Evolutionary conservation across 2,113 vertebrate genomes (phyloP).

Genomic region (Herpailurus yagouaroundi): DNA sequence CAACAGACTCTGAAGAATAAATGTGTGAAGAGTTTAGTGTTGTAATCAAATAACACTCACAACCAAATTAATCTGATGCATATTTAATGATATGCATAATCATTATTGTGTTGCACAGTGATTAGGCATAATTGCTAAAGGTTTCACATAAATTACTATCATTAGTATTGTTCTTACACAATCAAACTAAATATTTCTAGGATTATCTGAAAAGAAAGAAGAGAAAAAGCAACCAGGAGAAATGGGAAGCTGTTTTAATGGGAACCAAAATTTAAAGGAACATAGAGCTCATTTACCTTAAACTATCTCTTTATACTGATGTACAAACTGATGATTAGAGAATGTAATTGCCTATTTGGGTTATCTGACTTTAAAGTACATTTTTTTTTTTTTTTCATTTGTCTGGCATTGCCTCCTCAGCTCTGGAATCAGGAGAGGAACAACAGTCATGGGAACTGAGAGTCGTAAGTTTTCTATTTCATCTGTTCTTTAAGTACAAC

Average conservation of each 20-base stretch:
- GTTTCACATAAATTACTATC: conserved; percentile 50
- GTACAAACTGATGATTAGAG: not conserved
- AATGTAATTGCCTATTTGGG: not conserved
- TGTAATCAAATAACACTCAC: conserved; percentile 43
- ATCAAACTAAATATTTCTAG: conserved; percentile 30
- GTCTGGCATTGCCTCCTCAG: not conserved
- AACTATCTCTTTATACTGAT: not conserved
- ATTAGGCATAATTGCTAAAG: conserved; percentile 68
- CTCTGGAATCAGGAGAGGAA: not conserved
- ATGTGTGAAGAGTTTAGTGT: not conserved
- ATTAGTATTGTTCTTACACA: conserved; percentile 60
- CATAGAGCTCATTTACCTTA: not conserved
- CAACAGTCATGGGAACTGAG: not conserved
- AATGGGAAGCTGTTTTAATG: not conserved
- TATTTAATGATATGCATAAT: conserved; percentile 58
- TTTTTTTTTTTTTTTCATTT: not conserved
- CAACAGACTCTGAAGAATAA: conserved; percentile 10
- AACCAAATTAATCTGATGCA: conserved; percentile 59
- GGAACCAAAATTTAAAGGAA: not conserved
- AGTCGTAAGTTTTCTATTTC: not conserved
- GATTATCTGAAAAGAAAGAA: not conserved
- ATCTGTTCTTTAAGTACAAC: not conserved
- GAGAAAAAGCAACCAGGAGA: not conserved
- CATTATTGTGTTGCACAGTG: conserved; percentile 49
- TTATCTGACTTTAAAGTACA: not conserved